Base-by-base conservation (phyloP, 1,140 invertebrate genomes). In the Pararge aegeria region DNA sequence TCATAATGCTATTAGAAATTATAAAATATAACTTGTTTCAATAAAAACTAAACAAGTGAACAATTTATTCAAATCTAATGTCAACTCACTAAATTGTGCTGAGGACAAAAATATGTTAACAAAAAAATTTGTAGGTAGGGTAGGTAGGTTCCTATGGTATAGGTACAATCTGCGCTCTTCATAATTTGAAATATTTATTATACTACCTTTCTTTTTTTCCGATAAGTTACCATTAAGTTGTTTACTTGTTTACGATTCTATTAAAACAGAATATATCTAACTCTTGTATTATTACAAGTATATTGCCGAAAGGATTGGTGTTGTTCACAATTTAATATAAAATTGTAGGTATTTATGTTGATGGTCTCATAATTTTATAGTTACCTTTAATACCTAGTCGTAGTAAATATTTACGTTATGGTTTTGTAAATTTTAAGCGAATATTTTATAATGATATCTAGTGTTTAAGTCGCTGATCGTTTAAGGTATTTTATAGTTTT, bases 351-450 rank as follows among this genome's bases (percentile, higher is more conserved):
- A 56, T 53, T 54, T 49, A 67, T 62, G 40, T 63, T 73, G 53
- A 52, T 72, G 62, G 64, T 78, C 68, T 75, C 66, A 54, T 73
- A 63, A 66, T 55, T 57, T 61, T 46, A 70, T 68, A 66, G 80
- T 85, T 83, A 83, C 80, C 80, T 67, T n/a, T 72, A 73, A 75
- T 62, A 70, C 70, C 84, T 87, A 87, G 84, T 87, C 84, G 75
- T 70, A 70, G 66, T 46, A 21, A n/a, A 20, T 20, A 20, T 12
- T 20, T 72, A 70, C 38, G 64, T 69, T 68, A 70, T 70, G 79
- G 74, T 79, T 78, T 73, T 86, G 80, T 86, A 86, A 75, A 86
- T 78, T 78, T 68, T 65, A 66, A 67, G 59, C 69, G 69, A 59
- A 70, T 68, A 62, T 70, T 65, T 68, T 34, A 34, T 44, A 44